Evolutionary conservation across 1,140 invertebrate species (phyloP).

Genomic region (Hetaerina americana): DNA sequence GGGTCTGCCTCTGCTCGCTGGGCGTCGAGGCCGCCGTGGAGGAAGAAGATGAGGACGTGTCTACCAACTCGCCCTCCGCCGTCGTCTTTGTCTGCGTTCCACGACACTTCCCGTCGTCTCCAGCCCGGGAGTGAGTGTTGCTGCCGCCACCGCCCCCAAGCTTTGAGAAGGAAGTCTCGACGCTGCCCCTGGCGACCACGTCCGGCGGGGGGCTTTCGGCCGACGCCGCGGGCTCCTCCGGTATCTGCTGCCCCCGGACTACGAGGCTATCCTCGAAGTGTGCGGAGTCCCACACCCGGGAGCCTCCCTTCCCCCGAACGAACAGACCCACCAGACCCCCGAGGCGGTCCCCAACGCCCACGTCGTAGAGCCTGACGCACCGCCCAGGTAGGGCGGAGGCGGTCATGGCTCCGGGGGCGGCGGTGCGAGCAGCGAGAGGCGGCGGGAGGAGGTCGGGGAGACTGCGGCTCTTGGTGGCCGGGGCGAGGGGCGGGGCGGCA

Average conservation of each 20-base stretch:
- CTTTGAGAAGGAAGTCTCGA: too few relatives aligned
- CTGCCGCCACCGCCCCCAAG: too few relatives aligned
- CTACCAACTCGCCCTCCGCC: not conserved
- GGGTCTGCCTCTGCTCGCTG: not conserved
- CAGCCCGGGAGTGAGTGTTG: conserved; percentile 25
- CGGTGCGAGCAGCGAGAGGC: conserved; percentile 18
- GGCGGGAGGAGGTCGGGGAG: conserved; percentile 49
- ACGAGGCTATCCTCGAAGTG: not conserved
- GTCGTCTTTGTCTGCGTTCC: conserved; percentile 16
- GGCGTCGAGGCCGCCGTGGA: not conserved
- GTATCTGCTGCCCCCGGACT: not conserved
- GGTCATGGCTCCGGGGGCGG: conserved; percentile 11
- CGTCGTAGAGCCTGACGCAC: conserved; percentile 49
- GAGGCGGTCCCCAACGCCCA: conserved; percentile 17
- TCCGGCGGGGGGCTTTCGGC: conserved; percentile 27
- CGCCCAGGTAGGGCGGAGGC: conserved; percentile 19
- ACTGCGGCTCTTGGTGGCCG: conserved; percentile 51
- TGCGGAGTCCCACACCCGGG: not conserved
- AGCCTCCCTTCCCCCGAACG: not conserved
- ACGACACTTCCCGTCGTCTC: conserved; percentile 19
- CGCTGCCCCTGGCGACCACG: conserved; percentile 16
- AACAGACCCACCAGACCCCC: not conserved
- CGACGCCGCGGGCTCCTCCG: conserved; percentile 17
- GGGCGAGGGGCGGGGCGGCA: conserved; percentile 26
- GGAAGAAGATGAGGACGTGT: not conserved